Evolutionary conservation across 2,888 invertebrate species (phyloP).

Genomic region (Danaus chrysippus): DNA sequence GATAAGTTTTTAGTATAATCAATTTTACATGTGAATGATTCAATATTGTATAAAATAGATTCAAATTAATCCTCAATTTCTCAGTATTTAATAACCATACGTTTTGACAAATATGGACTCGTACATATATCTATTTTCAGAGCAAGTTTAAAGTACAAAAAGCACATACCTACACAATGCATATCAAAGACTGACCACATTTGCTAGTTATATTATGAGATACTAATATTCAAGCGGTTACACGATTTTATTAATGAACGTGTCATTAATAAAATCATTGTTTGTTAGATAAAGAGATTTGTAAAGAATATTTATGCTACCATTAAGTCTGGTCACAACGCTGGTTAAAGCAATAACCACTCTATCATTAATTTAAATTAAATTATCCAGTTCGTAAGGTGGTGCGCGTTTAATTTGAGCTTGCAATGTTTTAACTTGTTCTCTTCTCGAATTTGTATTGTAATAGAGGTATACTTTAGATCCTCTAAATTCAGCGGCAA

Average conservation of each 20-base stretch:
- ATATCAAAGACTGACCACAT: background rate
- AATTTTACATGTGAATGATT: too few relatives aligned
- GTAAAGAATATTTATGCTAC: too few relatives aligned
- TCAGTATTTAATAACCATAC: slow-evolving; percentile 11
- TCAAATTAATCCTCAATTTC: too few relatives aligned
- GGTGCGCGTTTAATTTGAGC: too few relatives aligned
- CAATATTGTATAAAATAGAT: too few relatives aligned
- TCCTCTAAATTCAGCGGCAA: slow-evolving; percentile 5
- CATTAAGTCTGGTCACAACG: slow-evolving; percentile 38
- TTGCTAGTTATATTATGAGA: slow-evolving; percentile 7
- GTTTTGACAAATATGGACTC: slow-evolving; percentile 24
- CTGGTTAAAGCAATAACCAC: slow-evolving; percentile 39
- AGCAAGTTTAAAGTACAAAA: background rate
- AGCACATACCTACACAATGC: background rate
- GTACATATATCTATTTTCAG: slow-evolving; percentile 19
- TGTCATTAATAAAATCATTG: slow-evolving; percentile 42
- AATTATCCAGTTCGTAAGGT: slow-evolving; percentile 40
- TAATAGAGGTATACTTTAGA: slow-evolving; percentile 34
- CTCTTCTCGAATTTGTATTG: slow-evolving; percentile 35
- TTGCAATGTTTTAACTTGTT: too few relatives aligned
- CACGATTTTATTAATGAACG: slow-evolving; percentile 39
- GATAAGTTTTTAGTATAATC: too few relatives aligned
- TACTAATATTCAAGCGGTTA: slow-evolving; percentile 27
- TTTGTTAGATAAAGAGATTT: slow-evolving; percentile 38
- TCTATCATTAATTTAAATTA: too few relatives aligned